phyloP scores from a whole-genome alignment of 2,888 invertebrate species.

The Podotricha telesiphe region DNA sequence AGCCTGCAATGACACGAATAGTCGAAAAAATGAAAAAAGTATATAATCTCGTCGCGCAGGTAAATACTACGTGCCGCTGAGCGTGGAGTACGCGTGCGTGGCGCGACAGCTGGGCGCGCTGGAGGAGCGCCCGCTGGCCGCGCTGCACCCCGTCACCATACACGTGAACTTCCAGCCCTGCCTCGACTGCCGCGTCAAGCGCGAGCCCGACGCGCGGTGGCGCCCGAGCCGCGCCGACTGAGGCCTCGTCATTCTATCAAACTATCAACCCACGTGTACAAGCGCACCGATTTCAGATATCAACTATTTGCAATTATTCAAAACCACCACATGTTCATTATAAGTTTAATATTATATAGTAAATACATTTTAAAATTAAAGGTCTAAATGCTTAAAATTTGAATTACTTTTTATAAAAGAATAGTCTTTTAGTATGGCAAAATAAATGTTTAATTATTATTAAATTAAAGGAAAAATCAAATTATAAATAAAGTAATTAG shows the following conservation, averaged over 20 bases:
- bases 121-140: slow-evolving; percentile 81
- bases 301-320: neutral
- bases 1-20: too few relatives aligned
- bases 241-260: neutral
- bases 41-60: slow-evolving; percentile 52
- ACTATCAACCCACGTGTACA: neutral
- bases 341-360: neutral
- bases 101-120: slow-evolving; percentile 87
- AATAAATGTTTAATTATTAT: neutral
- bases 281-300: neutral
- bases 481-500: neutral
- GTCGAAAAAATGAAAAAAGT: too few relatives aligned
- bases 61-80: slow-evolving; percentile 93
- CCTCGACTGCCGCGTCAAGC: slow-evolving; percentile 70
- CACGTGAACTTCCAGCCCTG: slow-evolving; percentile 90
- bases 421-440: too few relatives aligned
- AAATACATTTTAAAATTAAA: neutral
- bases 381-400: neutral
- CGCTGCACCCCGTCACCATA: slow-evolving; percentile 94
- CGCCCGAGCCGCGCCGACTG: slow-evolving; percentile 35
- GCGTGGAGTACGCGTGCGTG: slow-evolving; percentile 89
- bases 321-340: neutral
- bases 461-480: neutral
- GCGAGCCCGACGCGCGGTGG: slow-evolving; percentile 64
- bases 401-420: neutral